These are phyloP conservation scores for Leptinotarsa peninsularis DNA, from an alignment of 2,888 invertebrate genomes.

Conservation along the genomic window DNA sequence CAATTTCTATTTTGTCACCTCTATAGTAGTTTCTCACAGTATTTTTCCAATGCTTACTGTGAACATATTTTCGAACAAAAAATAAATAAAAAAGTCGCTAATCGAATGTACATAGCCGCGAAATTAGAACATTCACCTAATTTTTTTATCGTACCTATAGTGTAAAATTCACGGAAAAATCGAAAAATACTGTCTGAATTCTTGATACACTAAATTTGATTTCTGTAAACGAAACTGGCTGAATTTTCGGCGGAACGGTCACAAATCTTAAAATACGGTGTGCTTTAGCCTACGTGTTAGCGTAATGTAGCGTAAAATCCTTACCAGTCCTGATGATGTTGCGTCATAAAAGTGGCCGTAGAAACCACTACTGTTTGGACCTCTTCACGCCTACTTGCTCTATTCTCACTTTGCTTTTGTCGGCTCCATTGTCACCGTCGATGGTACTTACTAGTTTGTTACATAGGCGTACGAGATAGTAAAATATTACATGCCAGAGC, in stretches of 20 bases:
- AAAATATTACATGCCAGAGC: not conserved
- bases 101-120: no score
- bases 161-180: no score
- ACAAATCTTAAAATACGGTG: slow-evolving; percentile 7
- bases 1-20: no score
- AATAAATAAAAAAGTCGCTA: no score
- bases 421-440: slow-evolving; percentile 36
- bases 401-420: slow-evolving; percentile 43
- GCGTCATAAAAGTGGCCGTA: slow-evolving; percentile 44
- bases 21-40: no score
- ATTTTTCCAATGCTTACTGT: no score
- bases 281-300: slow-evolving; percentile 33
- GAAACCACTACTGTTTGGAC: slow-evolving; percentile 43
- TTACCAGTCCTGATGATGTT: slow-evolving; percentile 36
- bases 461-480: slow-evolving; percentile 12
- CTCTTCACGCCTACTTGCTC: slow-evolving; percentile 45
- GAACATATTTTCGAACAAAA: no score
- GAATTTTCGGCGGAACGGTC: not conserved
- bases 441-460: slow-evolving; percentile 10
- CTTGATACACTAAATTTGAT: not conserved
- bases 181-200: no score
- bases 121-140: no score
- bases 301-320: slow-evolving; percentile 46
- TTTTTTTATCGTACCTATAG: no score
- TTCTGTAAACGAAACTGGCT: not conserved